A percentile compares a stretch with the other conserved stretches of the same genome.
These are phyloP conservation scores for Eumacrocentrus americanus DNA, from an alignment of 2,888 invertebrate genomes.

Conservation along the genomic window DNA sequence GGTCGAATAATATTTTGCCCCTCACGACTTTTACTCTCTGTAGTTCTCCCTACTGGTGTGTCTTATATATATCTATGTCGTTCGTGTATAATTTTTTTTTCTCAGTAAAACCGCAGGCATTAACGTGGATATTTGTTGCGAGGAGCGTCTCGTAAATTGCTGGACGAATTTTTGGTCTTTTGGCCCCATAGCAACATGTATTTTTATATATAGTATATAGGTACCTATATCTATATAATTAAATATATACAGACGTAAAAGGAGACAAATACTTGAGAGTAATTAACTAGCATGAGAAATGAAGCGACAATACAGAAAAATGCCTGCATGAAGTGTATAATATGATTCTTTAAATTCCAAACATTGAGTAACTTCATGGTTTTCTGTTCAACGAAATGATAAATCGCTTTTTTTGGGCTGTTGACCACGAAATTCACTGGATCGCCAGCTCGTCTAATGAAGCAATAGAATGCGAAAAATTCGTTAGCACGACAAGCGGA, in stretches of 20 bases:
- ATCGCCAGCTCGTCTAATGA: conserved; percentile 47
- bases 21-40: background rate
- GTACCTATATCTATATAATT: background rate
- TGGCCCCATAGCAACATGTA: background rate
- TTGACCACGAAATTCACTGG: background rate
- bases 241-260: background rate
- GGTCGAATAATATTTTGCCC: background rate
- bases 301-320: background rate
- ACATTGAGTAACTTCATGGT: background rate
- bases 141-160: conserved; percentile 43
- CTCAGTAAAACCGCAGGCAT: conserved; percentile 23
- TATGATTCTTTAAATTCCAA: too few species aligned
- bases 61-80: background rate
- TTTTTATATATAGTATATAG: background rate
- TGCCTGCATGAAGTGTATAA: too few species aligned
- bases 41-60: background rate
- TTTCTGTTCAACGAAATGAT: background rate
- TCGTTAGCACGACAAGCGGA: conserved; percentile 49
- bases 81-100: background rate
- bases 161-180: conserved; percentile 34
- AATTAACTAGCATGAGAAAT: background rate
- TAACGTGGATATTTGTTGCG: conserved; percentile 30
- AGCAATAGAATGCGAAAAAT: conserved; percentile 58
- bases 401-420: background rate
- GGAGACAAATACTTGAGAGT: background rate